Evolutionary conservation across 2,797 vertebrate genomes (phyloP).

Genomic region (Momotus momota): DNA sequence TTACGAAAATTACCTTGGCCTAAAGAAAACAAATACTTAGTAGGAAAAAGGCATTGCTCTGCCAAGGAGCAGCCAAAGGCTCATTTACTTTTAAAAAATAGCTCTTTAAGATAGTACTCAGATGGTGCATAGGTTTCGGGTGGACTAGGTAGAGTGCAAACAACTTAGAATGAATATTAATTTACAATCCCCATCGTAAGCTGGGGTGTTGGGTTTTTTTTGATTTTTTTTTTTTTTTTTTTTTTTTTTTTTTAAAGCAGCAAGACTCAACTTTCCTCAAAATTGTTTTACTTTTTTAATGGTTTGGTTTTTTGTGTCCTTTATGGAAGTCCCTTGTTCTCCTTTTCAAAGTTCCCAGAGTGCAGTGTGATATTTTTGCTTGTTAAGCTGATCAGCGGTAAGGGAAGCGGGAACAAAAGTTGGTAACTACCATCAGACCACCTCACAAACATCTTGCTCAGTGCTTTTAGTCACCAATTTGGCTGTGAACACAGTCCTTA

Average conservation of each 20-base stretch:
- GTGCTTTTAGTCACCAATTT: background rate
- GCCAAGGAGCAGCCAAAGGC: background rate
- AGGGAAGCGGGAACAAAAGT: background rate
- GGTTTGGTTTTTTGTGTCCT: background rate
- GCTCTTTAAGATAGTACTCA: background rate
- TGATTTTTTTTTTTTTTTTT: background rate
- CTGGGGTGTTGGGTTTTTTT: background rate
- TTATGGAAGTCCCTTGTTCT: background rate
- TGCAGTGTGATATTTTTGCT: background rate
- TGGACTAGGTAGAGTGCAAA: background rate
- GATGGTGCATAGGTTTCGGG: background rate
- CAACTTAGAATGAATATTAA: background rate
- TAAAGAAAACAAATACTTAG: background rate
- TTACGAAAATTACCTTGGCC: background rate
- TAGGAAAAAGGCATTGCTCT: background rate
- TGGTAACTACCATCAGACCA: background rate
- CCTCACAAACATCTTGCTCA: background rate
- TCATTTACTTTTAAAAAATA: background rate
- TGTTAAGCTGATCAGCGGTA: background rate
- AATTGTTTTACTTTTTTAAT: background rate
- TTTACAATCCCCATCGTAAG: background rate
- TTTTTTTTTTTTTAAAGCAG: background rate
- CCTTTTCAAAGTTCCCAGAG: background rate
- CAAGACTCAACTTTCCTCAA: background rate
- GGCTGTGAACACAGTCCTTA: background rate